Conservation (phyloP, 2,797 vertebrate genomes). For the Falco cherrug region DNA sequence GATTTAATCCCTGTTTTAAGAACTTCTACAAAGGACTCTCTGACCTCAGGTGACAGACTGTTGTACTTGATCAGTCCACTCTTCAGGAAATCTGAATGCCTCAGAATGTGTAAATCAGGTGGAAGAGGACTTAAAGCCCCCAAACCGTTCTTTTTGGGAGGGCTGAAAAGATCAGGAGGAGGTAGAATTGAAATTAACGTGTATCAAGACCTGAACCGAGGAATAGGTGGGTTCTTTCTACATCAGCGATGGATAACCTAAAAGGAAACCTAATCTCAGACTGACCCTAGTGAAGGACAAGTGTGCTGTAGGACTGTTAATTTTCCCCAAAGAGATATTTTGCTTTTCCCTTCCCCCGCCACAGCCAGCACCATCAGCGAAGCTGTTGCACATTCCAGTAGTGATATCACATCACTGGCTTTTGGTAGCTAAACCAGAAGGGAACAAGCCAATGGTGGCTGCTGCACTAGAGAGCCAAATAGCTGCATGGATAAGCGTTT, state of each 20-base stretch:
- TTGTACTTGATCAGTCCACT: rapidly evolving
- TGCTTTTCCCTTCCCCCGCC: background rate
- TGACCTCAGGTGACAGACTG: background rate
- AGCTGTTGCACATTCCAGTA: constrained; percentile 27
- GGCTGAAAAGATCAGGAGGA: background rate
- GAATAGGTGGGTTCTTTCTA: rapidly evolving
- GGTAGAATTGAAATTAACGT: background rate
- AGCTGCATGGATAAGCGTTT: background rate
- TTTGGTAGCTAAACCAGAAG: background rate
- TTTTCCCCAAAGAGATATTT: background rate
- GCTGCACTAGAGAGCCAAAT: background rate
- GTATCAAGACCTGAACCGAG: background rate
- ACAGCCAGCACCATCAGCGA: background rate
- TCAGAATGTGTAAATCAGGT: rapidly evolving
- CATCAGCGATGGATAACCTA: rapidly evolving
- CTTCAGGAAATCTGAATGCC: background rate
- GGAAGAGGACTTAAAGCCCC: background rate
- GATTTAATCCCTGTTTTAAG: background rate
- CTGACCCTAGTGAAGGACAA: background rate
- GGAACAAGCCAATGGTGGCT: background rate
- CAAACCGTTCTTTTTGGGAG: background rate
- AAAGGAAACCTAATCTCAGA: background rate
- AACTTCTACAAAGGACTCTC: background rate
- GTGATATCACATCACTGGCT: background rate
- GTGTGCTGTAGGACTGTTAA: rapidly evolving